phyloP scores from a whole-genome alignment of 2,888 invertebrate species.

The Nasonia oneida region DNA sequence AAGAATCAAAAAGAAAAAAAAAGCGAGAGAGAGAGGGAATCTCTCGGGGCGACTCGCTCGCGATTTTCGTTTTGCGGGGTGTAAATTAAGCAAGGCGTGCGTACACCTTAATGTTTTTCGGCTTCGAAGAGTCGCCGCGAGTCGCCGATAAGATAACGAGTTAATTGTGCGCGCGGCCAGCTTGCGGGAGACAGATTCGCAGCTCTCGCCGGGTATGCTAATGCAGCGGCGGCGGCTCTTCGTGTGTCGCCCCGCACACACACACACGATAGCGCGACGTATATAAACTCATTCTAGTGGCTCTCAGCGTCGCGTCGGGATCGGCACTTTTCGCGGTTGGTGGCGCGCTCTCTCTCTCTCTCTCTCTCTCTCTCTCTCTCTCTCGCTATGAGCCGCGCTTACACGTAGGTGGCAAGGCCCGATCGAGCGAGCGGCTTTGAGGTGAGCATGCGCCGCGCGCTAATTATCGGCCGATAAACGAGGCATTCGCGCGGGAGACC shows the following conservation, averaged over 20 bases:
- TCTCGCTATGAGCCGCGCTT: not conserved
- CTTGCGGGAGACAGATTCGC: slow-evolving; percentile 49
- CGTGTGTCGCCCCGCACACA: slow-evolving; percentile 70
- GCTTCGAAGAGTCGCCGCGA: slow-evolving; percentile 51
- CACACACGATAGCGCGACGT: slow-evolving; percentile 72
- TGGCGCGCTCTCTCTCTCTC: not conserved
- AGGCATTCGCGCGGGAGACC: slow-evolving; percentile 3
- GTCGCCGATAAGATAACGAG: slow-evolving; percentile 78
- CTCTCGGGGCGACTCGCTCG: not conserved
- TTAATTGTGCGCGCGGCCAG: slow-evolving; percentile 75
- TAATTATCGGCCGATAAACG: slow-evolving; percentile 45
- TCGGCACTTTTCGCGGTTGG: slow-evolving; percentile 56
- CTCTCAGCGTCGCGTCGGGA: slow-evolving; percentile 67
- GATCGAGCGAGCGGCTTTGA: slow-evolving; percentile 1
- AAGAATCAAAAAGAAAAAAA: not conserved
- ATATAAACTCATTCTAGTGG: slow-evolving; percentile 77
- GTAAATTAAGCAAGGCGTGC: slow-evolving; percentile 76
- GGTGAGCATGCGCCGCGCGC: slow-evolving; percentile 1
- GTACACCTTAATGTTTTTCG: slow-evolving; percentile 77
- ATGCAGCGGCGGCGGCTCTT: slow-evolving; percentile 73
- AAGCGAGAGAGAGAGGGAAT: not conserved
- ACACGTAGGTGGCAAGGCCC: not conserved
- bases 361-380: too few relatives aligned
- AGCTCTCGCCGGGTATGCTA: slow-evolving; percentile 75
- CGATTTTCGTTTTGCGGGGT: slow-evolving; percentile 66